Conservation (phyloP, 2,888 invertebrate species). For the Hermodice carunculata region DNA sequence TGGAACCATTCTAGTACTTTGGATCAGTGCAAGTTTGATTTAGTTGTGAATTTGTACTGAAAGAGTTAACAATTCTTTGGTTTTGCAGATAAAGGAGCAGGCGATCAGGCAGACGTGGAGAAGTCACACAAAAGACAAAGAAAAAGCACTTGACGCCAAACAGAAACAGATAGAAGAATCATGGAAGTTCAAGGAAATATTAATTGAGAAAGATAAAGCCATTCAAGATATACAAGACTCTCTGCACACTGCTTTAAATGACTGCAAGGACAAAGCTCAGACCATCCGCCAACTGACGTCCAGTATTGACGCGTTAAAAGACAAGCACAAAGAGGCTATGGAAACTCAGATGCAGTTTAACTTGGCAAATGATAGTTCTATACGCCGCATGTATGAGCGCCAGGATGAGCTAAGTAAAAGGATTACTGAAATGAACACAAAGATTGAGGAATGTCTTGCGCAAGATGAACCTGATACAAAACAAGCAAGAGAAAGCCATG, state of each 20-base stretch:
- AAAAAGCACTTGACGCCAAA: constrained; percentile 57
- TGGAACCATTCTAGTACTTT: no score
- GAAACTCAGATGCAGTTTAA: constrained; percentile 53
- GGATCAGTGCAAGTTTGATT: no score
- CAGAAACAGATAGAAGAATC: constrained; percentile 51
- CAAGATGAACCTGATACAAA: no score
- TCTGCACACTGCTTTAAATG: constrained; percentile 27
- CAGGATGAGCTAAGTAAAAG: constrained; percentile 4
- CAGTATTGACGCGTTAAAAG: constrained; percentile 41
- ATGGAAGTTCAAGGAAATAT: constrained; percentile 46
- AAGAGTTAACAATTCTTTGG: no score
- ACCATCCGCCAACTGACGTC: constrained; percentile 30
- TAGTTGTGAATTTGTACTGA: no score
- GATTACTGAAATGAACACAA: constrained; percentile 7
- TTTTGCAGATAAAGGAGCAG: constrained; percentile 18
- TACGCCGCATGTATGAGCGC: constrained; percentile 35
- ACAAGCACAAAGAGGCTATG: constrained; percentile 46
- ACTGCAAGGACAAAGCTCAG: neutral
- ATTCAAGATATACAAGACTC: constrained; percentile 42
- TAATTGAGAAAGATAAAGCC: constrained; percentile 39
- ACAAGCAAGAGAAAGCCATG: no score
- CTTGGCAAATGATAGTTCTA: constrained; percentile 53
- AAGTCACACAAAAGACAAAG: constrained; percentile 44
- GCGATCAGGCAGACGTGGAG: constrained; percentile 34
- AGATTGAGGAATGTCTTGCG: constrained; percentile 8